Conservation (phyloP, 2,888 invertebrate genomes). For the Campopleginae sp. region DNA sequence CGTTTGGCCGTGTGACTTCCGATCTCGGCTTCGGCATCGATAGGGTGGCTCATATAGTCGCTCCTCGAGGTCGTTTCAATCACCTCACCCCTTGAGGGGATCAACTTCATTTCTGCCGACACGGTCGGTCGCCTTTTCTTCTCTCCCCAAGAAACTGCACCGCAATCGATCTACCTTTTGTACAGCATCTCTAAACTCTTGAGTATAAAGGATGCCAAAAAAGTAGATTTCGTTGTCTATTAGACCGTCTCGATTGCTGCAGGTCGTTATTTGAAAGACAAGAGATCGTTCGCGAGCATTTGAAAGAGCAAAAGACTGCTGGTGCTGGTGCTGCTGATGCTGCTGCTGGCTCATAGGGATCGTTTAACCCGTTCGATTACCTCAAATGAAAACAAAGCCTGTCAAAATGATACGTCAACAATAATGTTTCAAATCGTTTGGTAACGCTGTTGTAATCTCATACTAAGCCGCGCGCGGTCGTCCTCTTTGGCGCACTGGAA, state of each 20-base stretch:
- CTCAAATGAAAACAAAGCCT: slow-evolving; percentile 71
- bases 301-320: background rate
- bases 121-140: slow-evolving; percentile 50
- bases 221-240: background rate
- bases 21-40: slow-evolving; percentile 2
- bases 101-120: slow-evolving; percentile 73
- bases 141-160: background rate
- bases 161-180: background rate
- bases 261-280: background rate
- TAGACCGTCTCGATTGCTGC: background rate
- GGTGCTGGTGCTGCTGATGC: too few species aligned
- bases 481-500: background rate
- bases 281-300: background rate
- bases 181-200: background rate
- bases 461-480: background rate
- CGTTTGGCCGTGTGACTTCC: slow-evolving; percentile 1
- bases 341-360: too few species aligned
- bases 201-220: background rate
- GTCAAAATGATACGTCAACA: slow-evolving; percentile 71
- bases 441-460: background rate
- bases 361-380: slow-evolving; percentile 71
- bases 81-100: slow-evolving; percentile 50
- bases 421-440: background rate
- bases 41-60: background rate
- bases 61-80: background rate